phyloP scores from a whole-genome alignment of 2,113 vertebrate species.

The Megaceryle maxima region DNA sequence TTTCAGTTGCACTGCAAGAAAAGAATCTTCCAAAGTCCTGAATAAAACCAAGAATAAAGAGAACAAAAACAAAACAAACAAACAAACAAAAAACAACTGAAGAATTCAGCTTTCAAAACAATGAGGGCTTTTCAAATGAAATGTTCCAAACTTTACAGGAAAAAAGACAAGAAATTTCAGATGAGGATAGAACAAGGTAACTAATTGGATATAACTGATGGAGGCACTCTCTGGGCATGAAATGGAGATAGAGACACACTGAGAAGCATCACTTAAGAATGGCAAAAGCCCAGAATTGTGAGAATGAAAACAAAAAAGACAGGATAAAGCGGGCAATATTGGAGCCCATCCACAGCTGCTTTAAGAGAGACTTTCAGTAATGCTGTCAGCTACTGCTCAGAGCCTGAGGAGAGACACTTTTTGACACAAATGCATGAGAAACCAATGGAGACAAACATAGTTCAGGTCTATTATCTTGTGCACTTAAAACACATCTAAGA shows the following conservation, averaged over 20 bases:
- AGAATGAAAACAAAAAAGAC: not conserved
- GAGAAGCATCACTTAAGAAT: not conserved
- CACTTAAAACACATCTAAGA: not conserved
- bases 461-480: not conserved
- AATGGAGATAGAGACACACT: not conserved
- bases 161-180: not conserved
- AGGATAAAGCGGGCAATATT: not conserved
- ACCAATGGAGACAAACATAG: not conserved
- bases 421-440: not conserved
- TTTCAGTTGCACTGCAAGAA: not conserved
- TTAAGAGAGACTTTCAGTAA: not conserved
- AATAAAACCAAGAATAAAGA: not conserved
- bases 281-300: not conserved
- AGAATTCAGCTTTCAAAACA: not conserved
- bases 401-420: not conserved
- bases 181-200: not conserved
- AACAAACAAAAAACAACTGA: not conserved
- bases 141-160: not conserved
- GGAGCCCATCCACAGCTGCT: not conserved
- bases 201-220: not conserved
- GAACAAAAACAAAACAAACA: not conserved
- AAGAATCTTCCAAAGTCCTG: not conserved
- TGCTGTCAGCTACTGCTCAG: not conserved
- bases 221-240: not conserved
- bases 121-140: not conserved